These are phyloP conservation scores for Oscheius sp. DNA, from an alignment of 2,888 invertebrate species.

Conservation along the genomic window DNA sequence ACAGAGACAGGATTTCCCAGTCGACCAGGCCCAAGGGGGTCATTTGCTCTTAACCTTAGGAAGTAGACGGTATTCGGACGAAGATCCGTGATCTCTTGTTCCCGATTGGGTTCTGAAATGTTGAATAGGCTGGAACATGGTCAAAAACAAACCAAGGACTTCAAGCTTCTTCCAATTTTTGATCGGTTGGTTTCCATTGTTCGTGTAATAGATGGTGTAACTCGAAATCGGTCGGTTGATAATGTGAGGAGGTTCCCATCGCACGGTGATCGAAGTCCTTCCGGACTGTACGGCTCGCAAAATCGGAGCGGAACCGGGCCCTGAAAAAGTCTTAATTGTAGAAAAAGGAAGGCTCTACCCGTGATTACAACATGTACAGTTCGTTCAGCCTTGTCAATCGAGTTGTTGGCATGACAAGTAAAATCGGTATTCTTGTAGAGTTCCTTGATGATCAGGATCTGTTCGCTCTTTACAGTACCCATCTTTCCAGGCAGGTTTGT, in stretches of 20 bases:
- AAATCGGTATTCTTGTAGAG: constrained; percentile 67
- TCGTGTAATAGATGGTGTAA: constrained; percentile 72
- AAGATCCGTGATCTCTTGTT: constrained; percentile 63
- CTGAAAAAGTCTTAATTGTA: constrained; percentile 35
- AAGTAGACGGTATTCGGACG: constrained; percentile 67
- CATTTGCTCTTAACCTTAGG: constrained; percentile 70
- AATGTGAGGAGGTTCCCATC: constrained; percentile 70
- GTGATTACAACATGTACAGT: constrained; percentile 66
- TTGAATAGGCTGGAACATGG: not conserved
- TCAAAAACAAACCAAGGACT: constrained; percentile 49
- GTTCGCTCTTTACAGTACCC: constrained; percentile 50
- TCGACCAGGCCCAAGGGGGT: constrained; percentile 69
- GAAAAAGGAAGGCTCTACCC: constrained; percentile 39
- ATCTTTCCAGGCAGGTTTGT: constrained; percentile 40
- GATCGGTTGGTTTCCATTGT: constrained; percentile 67
- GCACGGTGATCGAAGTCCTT: constrained; percentile 52
- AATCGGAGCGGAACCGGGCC: constrained; percentile 68
- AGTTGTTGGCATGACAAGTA: constrained; percentile 69
- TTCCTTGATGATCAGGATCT: constrained; percentile 69
- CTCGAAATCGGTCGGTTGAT: constrained; percentile 70
- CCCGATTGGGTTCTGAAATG: constrained; percentile 61
- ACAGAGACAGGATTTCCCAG: constrained; percentile 59
- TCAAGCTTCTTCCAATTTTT: constrained; percentile 68
- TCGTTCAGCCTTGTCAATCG: constrained; percentile 60
- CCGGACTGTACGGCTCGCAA: constrained; percentile 63